Evolutionary conservation across 2,113 vertebrate genomes (phyloP).

Genomic region (Nicator chloris): DNA sequence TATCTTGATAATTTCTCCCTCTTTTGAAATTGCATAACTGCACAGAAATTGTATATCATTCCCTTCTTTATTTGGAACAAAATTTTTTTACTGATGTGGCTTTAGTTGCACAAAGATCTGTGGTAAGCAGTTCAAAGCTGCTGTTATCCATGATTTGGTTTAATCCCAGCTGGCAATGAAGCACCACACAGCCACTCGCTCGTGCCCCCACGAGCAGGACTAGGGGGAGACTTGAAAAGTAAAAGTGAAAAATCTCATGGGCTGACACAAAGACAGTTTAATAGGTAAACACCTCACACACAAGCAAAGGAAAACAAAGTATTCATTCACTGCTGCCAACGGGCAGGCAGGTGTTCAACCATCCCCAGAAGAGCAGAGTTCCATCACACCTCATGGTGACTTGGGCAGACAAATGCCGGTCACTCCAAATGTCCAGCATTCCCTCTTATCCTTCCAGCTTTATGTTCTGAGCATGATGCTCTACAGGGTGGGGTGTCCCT

Average conservation of each 20-base stretch:
- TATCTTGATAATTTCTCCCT: background rate
- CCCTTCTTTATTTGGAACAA: background rate
- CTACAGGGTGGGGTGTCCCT: background rate
- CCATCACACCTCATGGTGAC: background rate
- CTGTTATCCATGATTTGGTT: background rate
- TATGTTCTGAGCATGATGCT: background rate
- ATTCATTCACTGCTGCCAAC: background rate
- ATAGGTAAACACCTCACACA: background rate
- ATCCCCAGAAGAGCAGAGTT: background rate
- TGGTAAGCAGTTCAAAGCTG: background rate
- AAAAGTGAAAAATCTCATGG: background rate
- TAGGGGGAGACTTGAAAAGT: background rate
- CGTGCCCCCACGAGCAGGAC: accelerated
- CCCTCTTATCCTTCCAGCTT: background rate
- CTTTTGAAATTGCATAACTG: background rate
- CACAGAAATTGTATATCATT: background rate
- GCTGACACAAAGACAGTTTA: background rate
- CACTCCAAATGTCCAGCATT: background rate
- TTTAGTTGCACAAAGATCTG: background rate
- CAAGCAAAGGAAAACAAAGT: background rate
- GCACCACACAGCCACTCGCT: accelerated
- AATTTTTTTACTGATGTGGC: background rate
- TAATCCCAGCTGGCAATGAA: background rate
- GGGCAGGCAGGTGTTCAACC: background rate
- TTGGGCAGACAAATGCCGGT: background rate